phyloP scores from a whole-genome alignment of 2,113 vertebrate genomes.

The Leptobrachium ailaonicum region DNA sequence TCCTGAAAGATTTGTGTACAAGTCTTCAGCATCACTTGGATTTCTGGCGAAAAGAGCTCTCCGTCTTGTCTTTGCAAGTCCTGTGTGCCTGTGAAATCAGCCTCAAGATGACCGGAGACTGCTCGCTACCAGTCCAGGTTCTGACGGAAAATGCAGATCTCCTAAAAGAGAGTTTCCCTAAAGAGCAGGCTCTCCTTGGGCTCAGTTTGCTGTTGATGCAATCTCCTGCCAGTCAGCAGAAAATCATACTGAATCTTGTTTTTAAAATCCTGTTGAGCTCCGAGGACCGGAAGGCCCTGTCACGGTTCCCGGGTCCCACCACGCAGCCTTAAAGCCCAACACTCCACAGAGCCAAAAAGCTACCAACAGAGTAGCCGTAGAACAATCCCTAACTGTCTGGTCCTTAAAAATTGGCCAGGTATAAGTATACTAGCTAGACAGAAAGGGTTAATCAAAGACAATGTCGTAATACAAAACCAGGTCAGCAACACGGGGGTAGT shows the following conservation, averaged over 20 bases:
- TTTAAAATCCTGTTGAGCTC: too few relatives aligned
- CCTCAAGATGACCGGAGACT: conserved; percentile 78
- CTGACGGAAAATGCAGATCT: conserved; percentile 73
- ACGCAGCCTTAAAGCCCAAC: too few relatives aligned
- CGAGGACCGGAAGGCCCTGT: too few relatives aligned
- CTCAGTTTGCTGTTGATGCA: conserved; percentile 80
- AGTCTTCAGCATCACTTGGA: conserved; percentile 61
- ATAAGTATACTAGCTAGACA: too few relatives aligned
- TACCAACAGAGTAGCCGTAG: too few relatives aligned
- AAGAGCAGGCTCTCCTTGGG: conserved; percentile 75
- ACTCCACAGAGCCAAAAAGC: too few relatives aligned
- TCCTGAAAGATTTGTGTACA: conserved; percentile 73
- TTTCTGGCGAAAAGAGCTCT: conserved; percentile 73
- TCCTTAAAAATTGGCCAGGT: too few relatives aligned
- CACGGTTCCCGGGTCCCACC: too few relatives aligned
- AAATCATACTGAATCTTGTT: conserved; percentile 73
- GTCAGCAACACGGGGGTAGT: too few relatives aligned
- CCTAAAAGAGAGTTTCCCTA: conserved; percentile 77
- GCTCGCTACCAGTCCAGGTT: conserved; percentile 72
- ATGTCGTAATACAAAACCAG: too few relatives aligned
- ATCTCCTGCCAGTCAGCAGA: conserved; percentile 81
- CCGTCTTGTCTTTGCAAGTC: conserved; percentile 75
- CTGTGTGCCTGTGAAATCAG: conserved; percentile 81
- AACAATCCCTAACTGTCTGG: too few relatives aligned
- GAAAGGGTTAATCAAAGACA: too few relatives aligned